phyloP scores from a whole-genome alignment of 2,113 vertebrate genomes.

The Pachyramphus minor region DNA sequence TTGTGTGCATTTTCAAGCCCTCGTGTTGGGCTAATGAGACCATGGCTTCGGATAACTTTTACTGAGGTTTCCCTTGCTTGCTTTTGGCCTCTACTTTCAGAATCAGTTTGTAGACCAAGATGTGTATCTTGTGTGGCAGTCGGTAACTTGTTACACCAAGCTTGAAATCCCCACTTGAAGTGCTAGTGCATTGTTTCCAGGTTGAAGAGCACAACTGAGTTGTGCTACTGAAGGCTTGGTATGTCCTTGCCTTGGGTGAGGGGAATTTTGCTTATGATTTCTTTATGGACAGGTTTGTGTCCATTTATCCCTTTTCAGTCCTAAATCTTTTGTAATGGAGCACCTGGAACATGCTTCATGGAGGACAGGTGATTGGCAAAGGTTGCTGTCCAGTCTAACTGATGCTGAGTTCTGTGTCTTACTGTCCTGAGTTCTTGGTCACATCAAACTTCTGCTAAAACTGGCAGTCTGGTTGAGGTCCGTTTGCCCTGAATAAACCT shows the following conservation, averaged over 20 bases:
- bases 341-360: neutral
- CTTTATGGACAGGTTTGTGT: neutral
- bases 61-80: neutral
- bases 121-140: neutral
- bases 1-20: neutral
- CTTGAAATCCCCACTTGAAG: neutral
- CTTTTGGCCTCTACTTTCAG: neutral
- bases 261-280: neutral
- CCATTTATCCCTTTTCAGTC: neutral
- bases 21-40: neutral
- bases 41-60: neutral
- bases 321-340: neutral
- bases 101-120: neutral
- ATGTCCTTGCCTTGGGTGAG: neutral
- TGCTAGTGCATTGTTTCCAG: neutral
- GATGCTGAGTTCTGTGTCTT: neutral
- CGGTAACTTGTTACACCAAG: rapidly evolving
- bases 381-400: neutral
- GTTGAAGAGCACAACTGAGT: neutral
- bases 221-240: neutral
- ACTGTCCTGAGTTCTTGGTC: neutral
- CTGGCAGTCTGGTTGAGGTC: neutral
- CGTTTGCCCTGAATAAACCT: neutral
- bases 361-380: neutral
- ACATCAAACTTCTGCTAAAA: neutral